phyloP scores from a whole-genome alignment of 2,113 vertebrate genomes.

The Paracyprichromis sp. region DNA sequence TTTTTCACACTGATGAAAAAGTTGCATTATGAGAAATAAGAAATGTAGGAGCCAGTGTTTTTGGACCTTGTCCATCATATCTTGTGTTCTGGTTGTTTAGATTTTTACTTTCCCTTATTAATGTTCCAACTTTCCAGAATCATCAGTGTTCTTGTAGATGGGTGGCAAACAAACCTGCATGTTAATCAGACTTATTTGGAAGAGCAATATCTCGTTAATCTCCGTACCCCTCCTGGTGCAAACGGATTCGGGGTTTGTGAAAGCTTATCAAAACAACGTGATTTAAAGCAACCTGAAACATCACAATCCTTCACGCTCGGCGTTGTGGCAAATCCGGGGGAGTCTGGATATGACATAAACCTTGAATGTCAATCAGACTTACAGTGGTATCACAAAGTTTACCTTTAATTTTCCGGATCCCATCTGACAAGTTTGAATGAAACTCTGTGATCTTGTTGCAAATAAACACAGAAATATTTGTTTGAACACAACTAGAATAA shows the following conservation, averaged over 20 bases:
- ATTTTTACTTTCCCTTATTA: neutral
- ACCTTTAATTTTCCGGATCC: slow-evolving; percentile 14
- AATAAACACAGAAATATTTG: slow-evolving; percentile 1
- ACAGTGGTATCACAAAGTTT: neutral
- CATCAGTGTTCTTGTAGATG: neutral
- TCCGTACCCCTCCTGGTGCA: neutral
- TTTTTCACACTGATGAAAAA: neutral
- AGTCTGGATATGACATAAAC: neutral
- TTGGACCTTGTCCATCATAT: neutral
- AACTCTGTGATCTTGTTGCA: neutral
- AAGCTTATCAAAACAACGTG: neutral
- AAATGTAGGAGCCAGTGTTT: neutral
- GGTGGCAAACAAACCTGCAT: neutral
- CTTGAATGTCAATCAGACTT: slow-evolving; percentile 5
- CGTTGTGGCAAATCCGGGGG: neutral
- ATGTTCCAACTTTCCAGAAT: neutral
- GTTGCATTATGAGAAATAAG: neutral
- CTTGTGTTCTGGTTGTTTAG: neutral
- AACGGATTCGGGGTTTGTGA: neutral
- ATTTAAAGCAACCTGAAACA: neutral
- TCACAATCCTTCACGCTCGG: neutral
- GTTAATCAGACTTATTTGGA: neutral
- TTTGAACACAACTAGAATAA: neutral
- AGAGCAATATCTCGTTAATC: neutral
- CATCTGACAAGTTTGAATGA: slow-evolving; percentile 22